Conservation (phyloP, 2,113 vertebrate species). For the Cavia porcellus region DNA sequence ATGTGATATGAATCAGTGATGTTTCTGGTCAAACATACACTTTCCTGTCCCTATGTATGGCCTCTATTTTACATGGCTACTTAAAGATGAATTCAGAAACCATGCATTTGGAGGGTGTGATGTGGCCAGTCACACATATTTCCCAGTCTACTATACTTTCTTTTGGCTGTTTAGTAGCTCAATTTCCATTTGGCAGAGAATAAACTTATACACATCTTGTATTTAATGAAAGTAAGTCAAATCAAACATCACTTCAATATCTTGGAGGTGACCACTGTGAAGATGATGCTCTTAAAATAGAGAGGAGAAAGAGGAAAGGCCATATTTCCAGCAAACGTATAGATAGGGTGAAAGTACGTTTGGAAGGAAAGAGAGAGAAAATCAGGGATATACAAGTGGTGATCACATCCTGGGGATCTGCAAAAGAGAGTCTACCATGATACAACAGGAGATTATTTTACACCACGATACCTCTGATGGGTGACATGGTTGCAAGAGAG, state of each 20-base stretch:
- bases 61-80: neutral
- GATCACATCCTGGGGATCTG: accelerated
- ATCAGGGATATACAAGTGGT: accelerated
- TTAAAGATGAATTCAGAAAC: neutral
- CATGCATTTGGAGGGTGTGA: neutral
- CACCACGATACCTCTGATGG: neutral
- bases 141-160: accelerated
- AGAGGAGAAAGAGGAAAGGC: neutral
- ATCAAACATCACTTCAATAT: neutral
- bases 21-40: neutral
- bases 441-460: neutral
- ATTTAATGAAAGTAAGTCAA: neutral
- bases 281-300: neutral
- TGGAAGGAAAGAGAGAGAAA: too few species aligned
- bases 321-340: neutral
- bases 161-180: neutral
- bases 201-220: neutral
- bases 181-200: neutral
- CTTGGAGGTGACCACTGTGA: neutral
- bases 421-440: neutral
- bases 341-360: accelerated
- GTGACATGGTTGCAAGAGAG: neutral
- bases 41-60: neutral
- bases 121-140: too few species aligned
- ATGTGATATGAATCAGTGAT: neutral